Evolutionary conservation across 2,797 vertebrate genomes (phyloP).

Genomic region (Epinephelus coioides): DNA sequence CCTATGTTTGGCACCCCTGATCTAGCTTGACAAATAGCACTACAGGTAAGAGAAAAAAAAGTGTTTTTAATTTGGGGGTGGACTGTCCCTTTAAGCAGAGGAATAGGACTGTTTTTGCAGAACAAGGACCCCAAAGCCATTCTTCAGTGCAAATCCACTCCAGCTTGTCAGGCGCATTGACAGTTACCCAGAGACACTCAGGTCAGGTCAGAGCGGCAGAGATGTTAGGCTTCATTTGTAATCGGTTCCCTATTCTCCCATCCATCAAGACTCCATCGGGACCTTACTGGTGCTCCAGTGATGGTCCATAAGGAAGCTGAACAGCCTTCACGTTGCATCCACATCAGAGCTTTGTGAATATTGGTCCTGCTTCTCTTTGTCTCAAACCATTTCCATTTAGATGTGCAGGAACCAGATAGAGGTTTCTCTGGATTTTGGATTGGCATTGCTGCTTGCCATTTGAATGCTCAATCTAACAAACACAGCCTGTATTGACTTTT

Average conservation of each 20-base stretch:
- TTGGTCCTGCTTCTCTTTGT: conserved; percentile 27
- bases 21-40: no score
- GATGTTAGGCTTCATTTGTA: conserved; percentile 65
- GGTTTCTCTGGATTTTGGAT: background rate
- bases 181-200: conserved; percentile 44
- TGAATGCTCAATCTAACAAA: conserved; percentile 24
- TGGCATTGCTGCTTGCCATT: background rate
- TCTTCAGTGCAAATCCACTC: conserved; percentile 25
- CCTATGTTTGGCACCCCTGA: no score
- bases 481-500: conserved; percentile 9
- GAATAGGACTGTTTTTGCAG: conserved; percentile 24
- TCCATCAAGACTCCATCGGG: conserved; percentile 52
- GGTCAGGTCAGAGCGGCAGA: conserved; percentile 49
- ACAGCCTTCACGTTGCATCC: conserved; percentile 39
- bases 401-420: conserved; percentile 14
- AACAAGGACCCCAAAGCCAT: conserved; percentile 32
- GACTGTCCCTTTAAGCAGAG: conserved; percentile 1
- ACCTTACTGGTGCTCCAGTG: conserved; percentile 40
- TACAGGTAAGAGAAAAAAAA: no score
- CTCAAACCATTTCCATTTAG: conserved; percentile 40
- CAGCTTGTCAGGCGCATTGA: conserved; percentile 28
- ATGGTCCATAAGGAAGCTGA: conserved; percentile 37
- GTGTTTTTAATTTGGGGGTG: no score
- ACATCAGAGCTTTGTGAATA: conserved; percentile 41
- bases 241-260: conserved; percentile 44